phyloP scores from a whole-genome alignment of 2,888 invertebrate genomes.

The Campaea margaritaria region DNA sequence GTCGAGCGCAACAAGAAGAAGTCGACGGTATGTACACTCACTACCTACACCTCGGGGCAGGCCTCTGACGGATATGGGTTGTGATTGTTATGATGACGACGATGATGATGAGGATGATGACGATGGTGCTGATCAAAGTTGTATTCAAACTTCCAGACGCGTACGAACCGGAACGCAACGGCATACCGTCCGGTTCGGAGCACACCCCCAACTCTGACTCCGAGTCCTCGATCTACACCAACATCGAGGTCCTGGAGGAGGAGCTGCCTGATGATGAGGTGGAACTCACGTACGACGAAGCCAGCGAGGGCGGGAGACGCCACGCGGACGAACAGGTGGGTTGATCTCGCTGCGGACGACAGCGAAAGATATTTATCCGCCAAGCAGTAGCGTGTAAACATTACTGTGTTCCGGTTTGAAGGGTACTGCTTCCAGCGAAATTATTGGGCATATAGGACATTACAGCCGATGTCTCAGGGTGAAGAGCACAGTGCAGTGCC shows the following conservation, averaged over 20 bases:
- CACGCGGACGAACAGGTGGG: constrained; percentile 13
- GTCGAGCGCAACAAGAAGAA: constrained; percentile 8
- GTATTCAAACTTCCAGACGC: constrained; percentile 11
- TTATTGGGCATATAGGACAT: too few species aligned
- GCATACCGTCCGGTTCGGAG: constrained; percentile 19
- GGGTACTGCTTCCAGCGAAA: too few species aligned
- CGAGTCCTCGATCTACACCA: constrained; percentile 44
- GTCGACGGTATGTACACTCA: constrained; percentile 9
- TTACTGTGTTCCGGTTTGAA: too few species aligned
- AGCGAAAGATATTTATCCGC: too few species aligned
- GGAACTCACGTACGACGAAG: constrained; percentile 55
- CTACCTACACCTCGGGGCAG: too few species aligned
- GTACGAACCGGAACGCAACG: constrained; percentile 34
- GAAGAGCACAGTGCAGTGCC: too few species aligned
- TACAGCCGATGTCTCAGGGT: too few species aligned
- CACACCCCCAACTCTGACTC: constrained; percentile 35
- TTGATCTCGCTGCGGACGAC: too few species aligned
- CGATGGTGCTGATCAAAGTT: not conserved
- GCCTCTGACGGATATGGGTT: too few species aligned
- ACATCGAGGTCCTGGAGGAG: constrained; percentile 61
- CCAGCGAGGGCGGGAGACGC: constrained; percentile 30
- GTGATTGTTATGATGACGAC: too few species aligned
- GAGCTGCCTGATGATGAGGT: constrained; percentile 64
- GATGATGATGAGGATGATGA: too few species aligned
- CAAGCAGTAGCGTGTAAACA: too few species aligned